Base-by-base conservation (phyloP, 2,888 invertebrate genomes). In the Ernsta delagoae region DNA sequence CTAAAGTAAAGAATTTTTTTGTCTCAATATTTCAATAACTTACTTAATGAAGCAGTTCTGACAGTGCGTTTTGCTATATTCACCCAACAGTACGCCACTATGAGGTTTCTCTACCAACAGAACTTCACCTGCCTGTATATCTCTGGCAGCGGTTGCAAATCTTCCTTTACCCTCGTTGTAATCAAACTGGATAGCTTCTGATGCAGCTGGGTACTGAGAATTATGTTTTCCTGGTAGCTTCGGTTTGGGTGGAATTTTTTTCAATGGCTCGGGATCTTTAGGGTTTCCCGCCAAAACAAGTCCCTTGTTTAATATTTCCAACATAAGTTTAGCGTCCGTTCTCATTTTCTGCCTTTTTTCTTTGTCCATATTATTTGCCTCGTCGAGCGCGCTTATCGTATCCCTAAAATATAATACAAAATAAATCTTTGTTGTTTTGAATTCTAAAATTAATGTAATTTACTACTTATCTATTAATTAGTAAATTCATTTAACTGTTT, bases 81-180 rank as follows among this genome's bases (percentile, higher is more conserved):
- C 96, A 54, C 94, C 94, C 41, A 97, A 88, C 11, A 98, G 87
- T 34, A 96, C 96, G 0, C 96, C 94, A 68, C 96, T 96, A 78
- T 96, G 95, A 0, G 98, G 95, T 73, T 94, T 94, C 82, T 98
- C 98, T 7, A 96, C 91, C 0, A 97, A 84, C 69, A 98, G 82
- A 63, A 96, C 93, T 77, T 97, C 96, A 0, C 98, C 98, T 3
- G 96, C 95, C 72, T 94, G 88, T 8, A 98, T 95, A 77, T 96
- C 94, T 70, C 94, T 93, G 0, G 93, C 92, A 0, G 98, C 97
- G 41, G 94, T 93, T 0, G 96, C 97, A 82, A 95, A 97, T 77
- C 98, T 94, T 0, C 98, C 98, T 79, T 94, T 94, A 3, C 87
- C 83, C 24, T 93, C 90, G 65, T 95, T 95, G 70, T 94, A 93